A percentile compares a stretch with the other conserved stretches of the same genome.
Evolutionary conservation across 23 tunicate genomes (phyloP).

Genomic region (Botrylloides violaceus): DNA sequence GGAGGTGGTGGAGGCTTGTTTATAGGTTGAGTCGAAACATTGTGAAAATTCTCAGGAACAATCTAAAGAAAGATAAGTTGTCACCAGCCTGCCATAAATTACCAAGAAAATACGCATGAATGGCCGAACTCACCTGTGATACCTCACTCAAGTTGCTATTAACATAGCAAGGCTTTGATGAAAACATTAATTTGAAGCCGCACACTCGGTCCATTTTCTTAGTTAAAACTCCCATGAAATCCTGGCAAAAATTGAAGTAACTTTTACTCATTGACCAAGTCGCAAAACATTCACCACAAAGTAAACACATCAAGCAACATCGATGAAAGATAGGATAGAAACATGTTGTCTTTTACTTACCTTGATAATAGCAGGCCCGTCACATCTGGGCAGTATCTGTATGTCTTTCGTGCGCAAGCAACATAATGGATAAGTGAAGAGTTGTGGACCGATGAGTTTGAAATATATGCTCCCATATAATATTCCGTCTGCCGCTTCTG

Average conservation of each 20-base stretch:
- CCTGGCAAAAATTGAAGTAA: neutral
- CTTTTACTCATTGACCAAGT: neutral
- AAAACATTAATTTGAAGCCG: slow-evolving; percentile 1
- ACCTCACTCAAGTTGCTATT: neutral
- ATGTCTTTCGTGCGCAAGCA: slow-evolving; percentile 13
- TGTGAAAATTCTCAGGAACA: neutral
- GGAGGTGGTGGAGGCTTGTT: neutral
- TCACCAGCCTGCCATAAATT: neutral
- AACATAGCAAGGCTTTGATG: slow-evolving; percentile 23
- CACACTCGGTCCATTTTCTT: neutral
- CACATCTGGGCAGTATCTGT: slow-evolving; percentile 20
- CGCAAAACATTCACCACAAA: neutral
- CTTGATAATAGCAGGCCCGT: slow-evolving; percentile 28
- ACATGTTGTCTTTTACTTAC: too few species aligned
- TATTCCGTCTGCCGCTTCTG: slow-evolving; percentile 6
- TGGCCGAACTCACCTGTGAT: slow-evolving; percentile 15
- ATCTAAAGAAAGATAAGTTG: neutral
- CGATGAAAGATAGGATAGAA: neutral
- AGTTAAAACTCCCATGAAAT: slow-evolving; percentile 2
- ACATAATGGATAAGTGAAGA: slow-evolving; percentile 27
- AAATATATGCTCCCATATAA: slow-evolving; percentile 6
- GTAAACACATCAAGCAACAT: neutral
- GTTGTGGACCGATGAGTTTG: slow-evolving; percentile 18
- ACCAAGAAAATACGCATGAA: too few species aligned
- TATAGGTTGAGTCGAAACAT: neutral